Conservation (phyloP, 2,113 vertebrate genomes). For the Oriolus oriolus region DNA sequence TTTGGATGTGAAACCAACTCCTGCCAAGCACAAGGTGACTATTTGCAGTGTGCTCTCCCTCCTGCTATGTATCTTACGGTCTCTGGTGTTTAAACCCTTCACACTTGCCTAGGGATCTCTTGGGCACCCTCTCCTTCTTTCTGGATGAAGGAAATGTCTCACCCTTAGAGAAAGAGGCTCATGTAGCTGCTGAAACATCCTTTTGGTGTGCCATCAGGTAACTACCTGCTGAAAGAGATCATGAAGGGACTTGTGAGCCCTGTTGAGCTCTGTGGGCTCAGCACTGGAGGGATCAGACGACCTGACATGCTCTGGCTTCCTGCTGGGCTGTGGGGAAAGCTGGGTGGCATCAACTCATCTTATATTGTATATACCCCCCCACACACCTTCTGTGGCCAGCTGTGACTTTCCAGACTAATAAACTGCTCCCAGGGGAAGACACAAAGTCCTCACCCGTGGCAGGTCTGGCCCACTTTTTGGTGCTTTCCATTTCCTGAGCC, state of each 20-base stretch:
- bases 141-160: neutral
- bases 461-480: neutral
- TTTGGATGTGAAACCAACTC: neutral
- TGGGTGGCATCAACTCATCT: neutral
- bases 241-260: neutral
- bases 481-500: neutral
- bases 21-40: neutral
- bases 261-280: neutral
- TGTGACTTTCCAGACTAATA: neutral
- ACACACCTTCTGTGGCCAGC: neutral
- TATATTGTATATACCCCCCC: no score
- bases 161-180: neutral
- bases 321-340: neutral
- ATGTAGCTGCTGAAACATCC: neutral
- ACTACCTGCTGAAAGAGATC: neutral
- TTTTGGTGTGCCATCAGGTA: neutral
- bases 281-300: neutral
- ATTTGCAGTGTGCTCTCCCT: neutral
- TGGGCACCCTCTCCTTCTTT: neutral
- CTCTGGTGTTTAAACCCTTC: neutral
- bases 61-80: neutral
- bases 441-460: accelerated
- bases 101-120: accelerated
- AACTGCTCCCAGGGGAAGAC: neutral
- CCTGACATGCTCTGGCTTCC: neutral